Percentiles rank a stretch among this genome's conserved stretches.
These are phyloP conservation scores for Diachrysia chrysitis DNA, from an alignment of 2,888 invertebrate species.

Conservation along the genomic window DNA sequence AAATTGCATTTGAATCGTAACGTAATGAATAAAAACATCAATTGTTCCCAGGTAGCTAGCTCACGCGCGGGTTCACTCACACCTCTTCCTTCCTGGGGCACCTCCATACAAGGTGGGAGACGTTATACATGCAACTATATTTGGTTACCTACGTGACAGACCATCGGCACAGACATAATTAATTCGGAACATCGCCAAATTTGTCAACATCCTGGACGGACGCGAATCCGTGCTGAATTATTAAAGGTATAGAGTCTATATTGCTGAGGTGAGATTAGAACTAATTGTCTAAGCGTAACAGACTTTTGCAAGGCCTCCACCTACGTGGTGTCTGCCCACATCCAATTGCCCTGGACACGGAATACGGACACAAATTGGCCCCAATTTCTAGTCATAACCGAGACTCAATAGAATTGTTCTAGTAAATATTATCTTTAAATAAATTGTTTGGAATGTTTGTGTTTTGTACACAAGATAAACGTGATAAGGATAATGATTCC, in stretches of 20 bases:
- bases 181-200: constrained; percentile 84
- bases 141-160: constrained; percentile 86
- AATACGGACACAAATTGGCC: constrained; percentile 76
- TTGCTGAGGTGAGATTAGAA: constrained; percentile 61
- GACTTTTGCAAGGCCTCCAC: constrained; percentile 85
- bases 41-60: constrained; percentile 65
- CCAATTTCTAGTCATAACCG: constrained; percentile 68
- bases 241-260: constrained; percentile 71
- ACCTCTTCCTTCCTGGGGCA: constrained; percentile 82
- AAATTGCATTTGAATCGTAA: constrained; percentile 80
- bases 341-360: constrained; percentile 79
- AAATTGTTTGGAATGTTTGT: constrained; percentile 50
- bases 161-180: constrained; percentile 76
- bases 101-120: constrained; percentile 77
- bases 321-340: constrained; percentile 86
- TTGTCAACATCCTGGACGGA: constrained; percentile 70
- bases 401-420: constrained; percentile 57
- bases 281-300: constrained; percentile 79
- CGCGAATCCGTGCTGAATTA: constrained; percentile 75
- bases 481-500: constrained; percentile 48
- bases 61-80: constrained; percentile 79
- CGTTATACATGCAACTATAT: constrained; percentile 79
- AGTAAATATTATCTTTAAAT: constrained; percentile 46
- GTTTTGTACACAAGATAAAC: constrained; percentile 41
- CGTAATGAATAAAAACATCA: constrained; percentile 67